Base-by-base conservation (phyloP, 2,888 invertebrate genomes). In the Gortyna flavago region DNA sequence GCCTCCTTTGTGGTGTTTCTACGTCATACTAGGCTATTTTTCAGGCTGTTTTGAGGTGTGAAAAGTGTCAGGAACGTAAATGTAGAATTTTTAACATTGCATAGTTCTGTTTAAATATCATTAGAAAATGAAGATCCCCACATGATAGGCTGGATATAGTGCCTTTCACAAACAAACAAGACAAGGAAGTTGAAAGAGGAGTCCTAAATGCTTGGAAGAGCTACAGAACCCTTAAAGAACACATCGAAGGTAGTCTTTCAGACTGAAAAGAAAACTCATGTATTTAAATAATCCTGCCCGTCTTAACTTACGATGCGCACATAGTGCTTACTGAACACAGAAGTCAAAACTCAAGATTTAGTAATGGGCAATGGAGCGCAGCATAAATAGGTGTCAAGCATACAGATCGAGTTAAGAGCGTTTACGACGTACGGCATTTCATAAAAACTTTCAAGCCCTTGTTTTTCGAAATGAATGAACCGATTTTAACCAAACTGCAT, bases 1-100 rank as follows among this genome's bases (percentile, higher is more conserved):
- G 64, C 86, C 62, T 72, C 65, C 78, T 83, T 78, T 85, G 83
- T 84, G 29, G 54, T 25, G 41, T 11, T 57, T 4, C 8, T 29
- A 48, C 29, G 29, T 59, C 48, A 32, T 29, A 7, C 35, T 44
- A 57, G 25, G 29, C 35, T 66, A 67, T 59, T 77, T 85, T 85
- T 57, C 29, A 51, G 32, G n/a, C 48, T 13, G 13, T 32, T 69
- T 67, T 41, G 32, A 68, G 71, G 51, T 61, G 64, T 48, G 18
- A 84, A 64, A 70, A 18, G 44, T 62, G 70, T 11, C 13, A 29
- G 38, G 2, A 61, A 21, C 38, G 51, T 71, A 38, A 44, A 21
- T 5, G 7, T 29, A 29, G 35, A 48, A n/a, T 6, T 29, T 25
- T 48, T 21, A 2, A 41, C 61, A 44, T n/a, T n/a, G 8, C 16